Percentiles rank a stretch among this genome's conserved stretches.
Evolutionary conservation across 23 tunicate species (phyloP).

Genomic region (Ciona savignyi): DNA sequence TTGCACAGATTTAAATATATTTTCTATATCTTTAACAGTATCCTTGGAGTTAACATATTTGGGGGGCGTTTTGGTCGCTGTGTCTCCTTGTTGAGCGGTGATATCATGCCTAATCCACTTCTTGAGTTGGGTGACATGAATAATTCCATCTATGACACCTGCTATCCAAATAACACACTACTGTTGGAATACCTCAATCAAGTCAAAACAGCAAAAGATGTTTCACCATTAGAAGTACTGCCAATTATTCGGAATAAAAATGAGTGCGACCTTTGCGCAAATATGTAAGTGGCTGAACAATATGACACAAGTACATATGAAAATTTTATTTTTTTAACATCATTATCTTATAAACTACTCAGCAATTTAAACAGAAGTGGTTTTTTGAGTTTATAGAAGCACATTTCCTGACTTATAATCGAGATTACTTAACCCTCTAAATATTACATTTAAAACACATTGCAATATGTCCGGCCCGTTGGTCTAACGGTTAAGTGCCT

Average conservation of each 20-base stretch:
- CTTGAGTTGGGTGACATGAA: neutral
- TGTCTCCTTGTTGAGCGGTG: constrained; percentile 54
- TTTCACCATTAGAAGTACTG: neutral
- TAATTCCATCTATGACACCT: constrained; percentile 21
- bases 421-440: no score
- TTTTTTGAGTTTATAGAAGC: no score
- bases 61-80: constrained; percentile 94
- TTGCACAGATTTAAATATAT: neutral
- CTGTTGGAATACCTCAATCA: constrained; percentile 20
- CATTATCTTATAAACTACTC: no score
- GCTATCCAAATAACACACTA: constrained; percentile 27
- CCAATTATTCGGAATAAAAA: constrained; percentile 39
- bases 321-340: no score
- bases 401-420: no score
- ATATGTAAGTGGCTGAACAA: constrained; percentile 26
- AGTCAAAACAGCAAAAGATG: neutral
- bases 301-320: neutral
- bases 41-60: constrained; percentile 86
- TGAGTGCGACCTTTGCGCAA: constrained; percentile 26
- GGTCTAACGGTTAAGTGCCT: no score
- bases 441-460: no score
- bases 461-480: no score
- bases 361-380: no score
- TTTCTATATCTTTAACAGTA: constrained; percentile 13
- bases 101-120: constrained; percentile 52